These are phyloP conservation scores for Andrena dorsata DNA, from an alignment of 2,888 invertebrate genomes.

Conservation along the genomic window DNA sequence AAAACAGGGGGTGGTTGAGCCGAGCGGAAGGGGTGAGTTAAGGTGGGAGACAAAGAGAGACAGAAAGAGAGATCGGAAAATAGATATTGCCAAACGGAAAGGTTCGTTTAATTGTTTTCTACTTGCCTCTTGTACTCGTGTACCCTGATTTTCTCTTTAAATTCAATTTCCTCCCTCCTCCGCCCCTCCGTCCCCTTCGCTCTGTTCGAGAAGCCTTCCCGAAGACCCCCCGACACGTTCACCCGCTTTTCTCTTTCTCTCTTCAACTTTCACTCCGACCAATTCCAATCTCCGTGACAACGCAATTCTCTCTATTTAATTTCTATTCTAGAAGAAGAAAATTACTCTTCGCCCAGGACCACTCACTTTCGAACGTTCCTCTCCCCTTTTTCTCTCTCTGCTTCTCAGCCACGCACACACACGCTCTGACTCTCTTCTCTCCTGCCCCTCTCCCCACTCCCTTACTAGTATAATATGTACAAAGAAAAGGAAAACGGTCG, in stretches of 20 bases:
- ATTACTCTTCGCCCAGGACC: not conserved
- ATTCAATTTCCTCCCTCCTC: conserved; percentile 8
- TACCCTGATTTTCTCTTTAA: conserved; percentile 25
- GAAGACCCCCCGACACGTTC: conserved; percentile 14
- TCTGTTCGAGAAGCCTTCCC: conserved; percentile 9
- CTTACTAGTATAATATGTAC: not conserved
- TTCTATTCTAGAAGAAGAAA: not conserved
- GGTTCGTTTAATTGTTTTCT: conserved; percentile 33
- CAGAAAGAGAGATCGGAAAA: conserved; percentile 7
- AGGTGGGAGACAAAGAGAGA: conserved; percentile 31
- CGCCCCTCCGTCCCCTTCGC: conserved; percentile 6
- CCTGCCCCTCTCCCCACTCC: not conserved
- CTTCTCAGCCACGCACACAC: conserved; percentile 1
- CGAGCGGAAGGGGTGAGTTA: not conserved
- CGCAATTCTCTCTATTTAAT: conserved; percentile 3
- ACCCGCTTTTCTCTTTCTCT: conserved; percentile 9
- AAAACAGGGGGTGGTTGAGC: not conserved
- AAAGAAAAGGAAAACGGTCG: conserved; percentile 30
- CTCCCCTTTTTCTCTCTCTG: not conserved
- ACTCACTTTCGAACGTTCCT: not conserved
- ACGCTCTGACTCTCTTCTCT: conserved; percentile 15
- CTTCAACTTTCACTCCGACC: not conserved
- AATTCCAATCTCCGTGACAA: conserved; percentile 4
- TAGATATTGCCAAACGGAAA: conserved; percentile 16
- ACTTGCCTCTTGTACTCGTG: conserved; percentile 50